Base-by-base conservation (phyloP, 92 coral and sea anemone genomes). In the Porites rus region DNA sequence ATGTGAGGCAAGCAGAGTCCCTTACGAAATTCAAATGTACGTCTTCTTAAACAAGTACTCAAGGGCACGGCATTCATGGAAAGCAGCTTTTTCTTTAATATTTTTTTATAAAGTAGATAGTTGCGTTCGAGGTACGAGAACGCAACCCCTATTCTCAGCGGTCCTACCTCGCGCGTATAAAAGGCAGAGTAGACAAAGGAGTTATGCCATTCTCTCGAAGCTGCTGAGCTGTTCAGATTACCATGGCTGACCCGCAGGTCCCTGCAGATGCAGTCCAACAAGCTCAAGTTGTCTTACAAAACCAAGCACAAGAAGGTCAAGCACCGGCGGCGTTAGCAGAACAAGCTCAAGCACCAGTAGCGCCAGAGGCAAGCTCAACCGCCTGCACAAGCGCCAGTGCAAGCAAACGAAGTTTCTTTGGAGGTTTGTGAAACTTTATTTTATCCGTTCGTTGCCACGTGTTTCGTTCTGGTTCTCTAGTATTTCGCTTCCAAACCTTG, bases 111-210 rank as follows among this genome's bases (percentile, higher is more conserved):
- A 31, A 1, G 38, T 31, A 31, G 38, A 31, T n/a, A n/a, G n/a
- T n/a, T n/a, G n/a, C n/a, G n/a, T n/a, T n/a, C n/a, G n/a, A n/a
- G n/a, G n/a, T n/a, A n/a, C n/a, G n/a, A n/a, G n/a, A n/a, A n/a
- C n/a, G n/a, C n/a, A n/a, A n/a, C n/a, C n/a, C n/a, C 31, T 25
- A 25, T 25, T 25, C 28, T 54, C 59, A 82, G 78, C 86, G 69
- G 86, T 82, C 86, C 22, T 38, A 68, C 77, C 78, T 74, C 78
- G 46, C 78, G n/a, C 65, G 50, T 74, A 74, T 74, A 74, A 74
- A 74, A 74, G 64, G 65, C 18, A 74, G 78, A 74, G 78, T 53
- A 53, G n/a, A 67, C 72, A 67, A 67, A 22, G 72, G 72, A 67
- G n/a, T 67, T 31, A 19, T 67, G 72, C 72, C 43, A 67, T 67